These are phyloP conservation scores for Megalopta genalis DNA, from an alignment of 1,140 invertebrate species.

Conservation along the genomic window DNA sequence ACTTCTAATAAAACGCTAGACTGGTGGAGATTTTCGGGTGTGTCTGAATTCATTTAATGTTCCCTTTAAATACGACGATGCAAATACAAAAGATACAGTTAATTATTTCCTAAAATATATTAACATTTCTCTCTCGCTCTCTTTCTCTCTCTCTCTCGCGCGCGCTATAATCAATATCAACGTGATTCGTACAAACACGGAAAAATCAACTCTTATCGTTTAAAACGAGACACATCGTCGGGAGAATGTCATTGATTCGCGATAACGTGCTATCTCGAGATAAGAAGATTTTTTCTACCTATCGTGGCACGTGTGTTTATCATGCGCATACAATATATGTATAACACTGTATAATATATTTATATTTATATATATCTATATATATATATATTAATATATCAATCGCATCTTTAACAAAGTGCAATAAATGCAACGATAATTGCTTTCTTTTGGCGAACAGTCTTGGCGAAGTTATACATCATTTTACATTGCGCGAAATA, in stretches of 20 bases:
- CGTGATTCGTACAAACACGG: not conserved
- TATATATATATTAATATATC: not conserved
- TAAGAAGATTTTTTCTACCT: not conserved
- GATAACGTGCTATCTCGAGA: constrained; percentile 13
- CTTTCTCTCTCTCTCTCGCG: not conserved
- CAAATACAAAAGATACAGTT: constrained; percentile 1
- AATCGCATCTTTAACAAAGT: not conserved
- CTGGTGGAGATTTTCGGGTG: too few species aligned
- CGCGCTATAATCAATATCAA: not conserved
- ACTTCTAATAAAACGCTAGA: too few species aligned
- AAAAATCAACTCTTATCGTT: not conserved
- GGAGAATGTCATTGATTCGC: not conserved
- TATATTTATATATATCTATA: too few species aligned
- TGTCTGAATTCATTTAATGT: not conserved
- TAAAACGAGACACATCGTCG: not conserved
- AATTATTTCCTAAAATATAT: not conserved
- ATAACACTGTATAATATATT: too few species aligned
- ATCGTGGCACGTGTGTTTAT: not conserved
- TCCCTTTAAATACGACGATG: not conserved
- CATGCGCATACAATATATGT: too few species aligned
- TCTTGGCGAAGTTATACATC: not conserved
- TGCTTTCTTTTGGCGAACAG: not conserved
- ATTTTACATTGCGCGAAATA: not conserved
- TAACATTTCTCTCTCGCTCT: not conserved
- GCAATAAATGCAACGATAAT: constrained; percentile 35